Evolutionary conservation across 2,113 vertebrate genomes (phyloP), one percentile per base, ranked within the genome.

Genomic region (Dromaius novaehollandiae): DNA sequence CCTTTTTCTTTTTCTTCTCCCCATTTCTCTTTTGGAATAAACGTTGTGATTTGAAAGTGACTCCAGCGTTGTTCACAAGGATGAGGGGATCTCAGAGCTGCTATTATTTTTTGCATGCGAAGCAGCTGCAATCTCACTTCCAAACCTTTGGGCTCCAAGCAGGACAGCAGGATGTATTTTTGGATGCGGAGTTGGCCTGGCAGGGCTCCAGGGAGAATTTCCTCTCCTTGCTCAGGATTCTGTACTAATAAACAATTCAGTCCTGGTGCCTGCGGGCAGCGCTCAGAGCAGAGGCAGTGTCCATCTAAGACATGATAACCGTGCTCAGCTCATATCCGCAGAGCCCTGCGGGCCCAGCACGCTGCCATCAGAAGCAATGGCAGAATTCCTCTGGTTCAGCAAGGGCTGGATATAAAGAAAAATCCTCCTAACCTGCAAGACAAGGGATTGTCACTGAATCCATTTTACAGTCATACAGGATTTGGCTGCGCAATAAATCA

Each of bases 121-220:
- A 96, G 92, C 93, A 93, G 83, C 90, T 93, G 88, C 77, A 10
- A 32, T 44, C 44, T 92, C 46, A 73, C 20, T 87, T 82, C 90
- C 81, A 75, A 96, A 78, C 61, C 94, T 93, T 13, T 82, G 94
- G 84, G 94, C 90, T 95, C 69, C 0, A 12, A 87, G 92, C 94
- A 93, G 95, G 96, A 68, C 9, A 9, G 83, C 89, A 86, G 93
- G 93, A 96, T 94, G 95, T 82, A 79, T 92, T 94, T 96, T 90
- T 87, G 96, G 96, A 95, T 76, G 90, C 5, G 34, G 92, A 60
- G 92, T 94, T 63, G 96, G 86, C 90, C 92, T 97, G 96, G 96
- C 95, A 82, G 74, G 77, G 78, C 94, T 96, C 96, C 96, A 95
- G 96, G 94, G 94, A 96, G 96, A 96, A 92, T 96, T 96, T 95